A percentile compares a stretch with the other conserved stretches of the same genome.
Evolutionary conservation across 2,888 invertebrate species (phyloP).

Genomic region (Philereme transversata): DNA sequence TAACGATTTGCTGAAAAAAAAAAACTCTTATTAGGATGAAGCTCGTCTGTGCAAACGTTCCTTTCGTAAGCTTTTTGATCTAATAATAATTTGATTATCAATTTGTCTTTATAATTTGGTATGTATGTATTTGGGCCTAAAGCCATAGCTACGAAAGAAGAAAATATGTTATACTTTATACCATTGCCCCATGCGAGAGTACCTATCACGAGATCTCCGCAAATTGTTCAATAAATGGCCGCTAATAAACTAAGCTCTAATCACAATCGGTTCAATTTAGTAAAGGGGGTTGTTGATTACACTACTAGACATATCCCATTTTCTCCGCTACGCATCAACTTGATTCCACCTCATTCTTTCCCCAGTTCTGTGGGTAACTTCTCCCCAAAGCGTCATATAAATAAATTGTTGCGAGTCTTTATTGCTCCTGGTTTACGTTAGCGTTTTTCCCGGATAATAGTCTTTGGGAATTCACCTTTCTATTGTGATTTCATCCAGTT

Average conservation of each 20-base stretch:
- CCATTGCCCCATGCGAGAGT: too few species aligned
- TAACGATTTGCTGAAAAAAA: too few species aligned
- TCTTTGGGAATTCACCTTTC: slow-evolving; percentile 70
- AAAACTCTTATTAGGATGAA: too few species aligned
- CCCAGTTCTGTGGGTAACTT: slow-evolving; percentile 73
- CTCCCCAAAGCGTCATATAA: slow-evolving; percentile 82
- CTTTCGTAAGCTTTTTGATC: too few species aligned
- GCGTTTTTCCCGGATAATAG: slow-evolving; percentile 75
- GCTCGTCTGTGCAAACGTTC: too few species aligned
- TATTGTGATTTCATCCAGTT: slow-evolving; percentile 71
- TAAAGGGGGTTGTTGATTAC: slow-evolving; percentile 59
- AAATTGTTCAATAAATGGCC: slow-evolving; percentile 16
- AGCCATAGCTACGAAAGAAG: too few species aligned
- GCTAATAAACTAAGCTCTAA: slow-evolving; percentile 21
- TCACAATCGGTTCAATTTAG: slow-evolving; percentile 43
- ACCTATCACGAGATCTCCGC: not conserved
- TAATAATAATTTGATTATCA: too few species aligned
- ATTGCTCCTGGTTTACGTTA: slow-evolving; percentile 75
- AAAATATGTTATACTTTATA: too few species aligned
- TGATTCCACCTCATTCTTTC: slow-evolving; percentile 75
- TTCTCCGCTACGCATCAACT: slow-evolving; percentile 75
- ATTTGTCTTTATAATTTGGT: too few species aligned
- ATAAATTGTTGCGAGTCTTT: slow-evolving; percentile 83
- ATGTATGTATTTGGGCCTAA: too few species aligned
- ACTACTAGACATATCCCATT: slow-evolving; percentile 61